phyloP scores from a whole-genome alignment of 2,888 invertebrate species.

The Atethmia centrago region DNA sequence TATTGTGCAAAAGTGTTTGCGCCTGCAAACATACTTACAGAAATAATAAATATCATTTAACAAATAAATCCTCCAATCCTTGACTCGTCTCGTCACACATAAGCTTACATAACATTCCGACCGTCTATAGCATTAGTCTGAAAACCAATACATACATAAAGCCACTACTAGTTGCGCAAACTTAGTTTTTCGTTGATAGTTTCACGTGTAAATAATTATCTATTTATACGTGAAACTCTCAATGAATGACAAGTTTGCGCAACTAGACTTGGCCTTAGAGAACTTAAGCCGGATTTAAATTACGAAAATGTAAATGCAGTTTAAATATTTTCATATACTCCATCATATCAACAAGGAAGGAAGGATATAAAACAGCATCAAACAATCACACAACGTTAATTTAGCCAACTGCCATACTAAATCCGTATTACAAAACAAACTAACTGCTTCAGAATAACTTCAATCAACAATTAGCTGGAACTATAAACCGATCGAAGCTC shows the following conservation, averaged over 20 bases:
- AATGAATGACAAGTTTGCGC: too few relatives aligned
- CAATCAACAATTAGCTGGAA: conserved; percentile 43
- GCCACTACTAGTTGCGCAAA: too few relatives aligned
- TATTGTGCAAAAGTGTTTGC: background rate
- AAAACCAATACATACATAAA: background rate
- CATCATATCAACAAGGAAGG: conserved; percentile 5
- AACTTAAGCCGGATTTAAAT: too few relatives aligned
- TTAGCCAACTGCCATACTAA: conserved; percentile 9
- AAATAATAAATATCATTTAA: background rate
- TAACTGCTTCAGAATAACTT: conserved; percentile 34
- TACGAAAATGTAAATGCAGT: too few relatives aligned
- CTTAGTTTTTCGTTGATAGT: too few relatives aligned
- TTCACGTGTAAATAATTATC: too few relatives aligned
- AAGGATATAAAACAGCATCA: background rate
- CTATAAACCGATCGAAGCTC: conserved; percentile 44
- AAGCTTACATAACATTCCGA: background rate
- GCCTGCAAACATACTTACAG: background rate
- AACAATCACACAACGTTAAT: background rate
- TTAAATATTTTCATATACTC: conserved; percentile 1
- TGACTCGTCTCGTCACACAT: background rate
- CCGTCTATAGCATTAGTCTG: background rate
- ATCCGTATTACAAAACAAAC: conserved; percentile 21
- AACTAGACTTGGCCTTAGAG: too few relatives aligned
- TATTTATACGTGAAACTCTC: too few relatives aligned
- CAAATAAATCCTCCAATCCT: background rate